Evolutionary conservation across 2,113 vertebrate genomes (phyloP).

Genomic region (Orcinus orca): DNA sequence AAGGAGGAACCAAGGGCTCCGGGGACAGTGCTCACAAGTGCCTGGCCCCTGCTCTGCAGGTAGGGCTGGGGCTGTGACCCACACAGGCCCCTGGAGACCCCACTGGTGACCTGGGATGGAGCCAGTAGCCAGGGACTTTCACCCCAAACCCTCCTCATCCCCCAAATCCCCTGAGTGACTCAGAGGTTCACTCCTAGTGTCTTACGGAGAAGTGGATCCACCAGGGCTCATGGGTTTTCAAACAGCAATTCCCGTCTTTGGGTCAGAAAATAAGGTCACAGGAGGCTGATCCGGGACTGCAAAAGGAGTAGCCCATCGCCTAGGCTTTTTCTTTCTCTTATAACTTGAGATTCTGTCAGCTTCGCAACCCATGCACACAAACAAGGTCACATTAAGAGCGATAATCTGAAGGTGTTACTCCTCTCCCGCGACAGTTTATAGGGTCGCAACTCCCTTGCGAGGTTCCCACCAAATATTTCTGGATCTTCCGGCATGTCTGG

Average conservation of each 20-base stretch:
- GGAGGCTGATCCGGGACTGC: not conserved
- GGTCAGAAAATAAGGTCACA: not conserved
- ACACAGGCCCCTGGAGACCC: not conserved
- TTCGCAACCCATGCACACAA: not conserved
- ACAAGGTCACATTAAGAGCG: not conserved
- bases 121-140: not conserved
- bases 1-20: not conserved
- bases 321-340: not conserved
- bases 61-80: accelerated
- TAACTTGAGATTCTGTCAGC: not conserved
- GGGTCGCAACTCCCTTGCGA: not conserved
- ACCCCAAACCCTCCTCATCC: not conserved
- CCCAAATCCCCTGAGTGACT: not conserved
- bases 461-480: not conserved
- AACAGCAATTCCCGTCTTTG: not conserved
- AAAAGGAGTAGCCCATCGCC: not conserved
- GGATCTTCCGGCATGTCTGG: not conserved
- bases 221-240: not conserved
- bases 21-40: not conserved
- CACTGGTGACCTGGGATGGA: not conserved
- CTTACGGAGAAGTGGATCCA: not conserved
- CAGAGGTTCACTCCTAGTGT: not conserved
- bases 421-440: not conserved
- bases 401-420: not conserved
- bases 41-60: not conserved